Base-by-base conservation (phyloP, 2,888 invertebrate species). In the Crossocerus cetratus region DNA sequence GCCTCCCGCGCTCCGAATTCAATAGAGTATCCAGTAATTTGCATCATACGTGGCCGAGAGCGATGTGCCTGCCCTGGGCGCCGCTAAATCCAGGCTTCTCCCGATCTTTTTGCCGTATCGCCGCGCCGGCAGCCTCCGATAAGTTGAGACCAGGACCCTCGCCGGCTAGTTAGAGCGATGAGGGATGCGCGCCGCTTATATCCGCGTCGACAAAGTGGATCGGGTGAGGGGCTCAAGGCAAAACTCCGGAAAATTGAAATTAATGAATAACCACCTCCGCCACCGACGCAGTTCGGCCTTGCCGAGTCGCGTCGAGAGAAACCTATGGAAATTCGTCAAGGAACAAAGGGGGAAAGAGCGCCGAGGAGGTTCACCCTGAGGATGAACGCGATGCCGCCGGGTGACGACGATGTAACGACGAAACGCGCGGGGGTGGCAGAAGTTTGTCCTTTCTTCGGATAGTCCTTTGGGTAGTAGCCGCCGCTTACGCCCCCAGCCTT, bases 161-260 rank as follows among this genome's bases (percentile, higher is more conserved):
- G 43, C 44, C 53, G 3, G 58, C 16, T 32, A 32, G 32, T 32
- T 32, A 32, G 11, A 32, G 32, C 32, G 32, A 8, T 32, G 32
- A 32, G 32, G 49, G 49, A 49, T 49, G 49, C 16, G 49, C 16
- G 49, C 16, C 49, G 16, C n/a, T 23, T 53, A 57, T 42, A 53
- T 63, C 58, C 67, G 69, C 68, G 68, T 72, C 62, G 61, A 75
- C 68, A 70, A 77, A 82, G 78, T 78, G 75, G 71, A 73, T 75
- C 64, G 72, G 78, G 76, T 8, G 32, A 70, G 78, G 81, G 80
- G 82, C 82, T 80, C 83, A 82, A 87, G 85, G 88, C 86, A 88
- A 87, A 89, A 89, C 87, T 87, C 84, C 85, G 88, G 86, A 88
- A 90, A 90, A 90, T 89, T 89, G 89, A 89, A 89, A 90, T 89